Evolutionary conservation across 1,140 invertebrate genomes (phyloP).

Genomic region (Araneus ventricosus): DNA sequence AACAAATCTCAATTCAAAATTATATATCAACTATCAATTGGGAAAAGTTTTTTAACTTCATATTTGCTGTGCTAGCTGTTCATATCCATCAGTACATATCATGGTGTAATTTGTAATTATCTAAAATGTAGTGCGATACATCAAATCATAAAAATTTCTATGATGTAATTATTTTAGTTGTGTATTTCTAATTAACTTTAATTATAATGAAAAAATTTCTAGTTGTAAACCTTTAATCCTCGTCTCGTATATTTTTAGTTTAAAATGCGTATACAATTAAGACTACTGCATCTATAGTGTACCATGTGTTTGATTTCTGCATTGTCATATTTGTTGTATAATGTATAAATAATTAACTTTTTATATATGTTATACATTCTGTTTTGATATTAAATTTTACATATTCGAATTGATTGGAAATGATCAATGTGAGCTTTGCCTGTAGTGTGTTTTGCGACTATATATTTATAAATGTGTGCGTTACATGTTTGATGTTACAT

Average conservation of each 20-base stretch:
- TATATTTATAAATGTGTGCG: not conserved
- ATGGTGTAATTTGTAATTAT: slow-evolving; percentile 15
- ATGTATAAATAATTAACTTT: not conserved
- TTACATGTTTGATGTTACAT: too few species aligned
- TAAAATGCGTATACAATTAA: not conserved
- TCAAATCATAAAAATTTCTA: not conserved
- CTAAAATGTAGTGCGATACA: slow-evolving; percentile 7
- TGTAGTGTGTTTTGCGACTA: not conserved
- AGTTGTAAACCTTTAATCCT: not conserved
- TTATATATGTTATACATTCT: slow-evolving; percentile 10
- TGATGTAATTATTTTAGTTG: not conserved
- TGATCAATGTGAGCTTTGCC: not conserved
- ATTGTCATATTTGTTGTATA: not conserved
- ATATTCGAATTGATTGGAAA: not conserved
- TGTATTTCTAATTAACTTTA: not conserved
- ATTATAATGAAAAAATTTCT: not conserved
- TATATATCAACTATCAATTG: too few species aligned
- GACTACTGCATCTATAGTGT: not conserved
- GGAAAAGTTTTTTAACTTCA: not conserved
- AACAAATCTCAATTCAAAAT: too few species aligned
- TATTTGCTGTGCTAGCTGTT: not conserved
- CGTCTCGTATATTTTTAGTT: not conserved
- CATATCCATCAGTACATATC: slow-evolving; percentile 21
- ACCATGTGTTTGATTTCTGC: not conserved
- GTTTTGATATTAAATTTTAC: slow-evolving; percentile 26